A percentile compares a stretch with the other conserved stretches of the same genome.
Conservation (phyloP, 2,113 vertebrate genomes). For the Caranx ignobilis region DNA sequence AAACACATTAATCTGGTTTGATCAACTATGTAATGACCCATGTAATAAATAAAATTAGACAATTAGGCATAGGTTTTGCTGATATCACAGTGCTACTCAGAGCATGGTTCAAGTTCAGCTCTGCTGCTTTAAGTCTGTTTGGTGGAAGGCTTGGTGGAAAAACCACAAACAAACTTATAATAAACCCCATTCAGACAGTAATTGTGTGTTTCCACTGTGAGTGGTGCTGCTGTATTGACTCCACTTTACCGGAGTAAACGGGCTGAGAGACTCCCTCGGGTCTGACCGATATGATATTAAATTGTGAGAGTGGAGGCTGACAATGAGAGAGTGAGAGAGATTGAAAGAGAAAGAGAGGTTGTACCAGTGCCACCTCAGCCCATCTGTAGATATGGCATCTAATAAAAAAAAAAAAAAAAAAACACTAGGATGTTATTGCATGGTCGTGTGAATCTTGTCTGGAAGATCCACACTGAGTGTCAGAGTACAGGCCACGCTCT, state of each 20-base stretch:
- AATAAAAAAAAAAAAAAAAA: constrained; percentile 45
- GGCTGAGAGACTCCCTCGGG: constrained; percentile 55
- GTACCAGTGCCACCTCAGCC: constrained; percentile 28
- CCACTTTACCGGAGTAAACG: constrained; percentile 58
- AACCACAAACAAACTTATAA: constrained; percentile 51
- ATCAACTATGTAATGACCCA: constrained; percentile 71
- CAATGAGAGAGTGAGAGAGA: constrained; percentile 30
- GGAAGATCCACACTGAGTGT: constrained; percentile 35
- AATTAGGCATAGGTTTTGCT: constrained; percentile 59
- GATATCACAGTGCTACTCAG: constrained; percentile 40
- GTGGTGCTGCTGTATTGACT: constrained; percentile 64
- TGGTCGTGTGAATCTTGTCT: constrained; percentile 57
- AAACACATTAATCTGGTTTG: constrained; percentile 71
- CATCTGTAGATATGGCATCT: constrained; percentile 55
- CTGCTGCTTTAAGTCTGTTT: constrained; percentile 30
- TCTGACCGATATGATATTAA: constrained; percentile 66
- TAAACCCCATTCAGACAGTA: constrained; percentile 51
- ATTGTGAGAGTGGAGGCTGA: constrained; percentile 48
- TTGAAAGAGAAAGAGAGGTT: constrained; percentile 24
- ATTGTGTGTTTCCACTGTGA: constrained; percentile 49
- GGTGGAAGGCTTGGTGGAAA: constrained; percentile 4
- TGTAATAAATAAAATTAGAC: constrained; percentile 72
- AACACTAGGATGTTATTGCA: constrained; percentile 51
- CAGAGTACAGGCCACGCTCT: background rate
- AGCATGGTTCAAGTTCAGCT: constrained; percentile 39